phyloP scores from a whole-genome alignment of 2,797 vertebrate genomes.

The Knipowitschia caucasica region DNA sequence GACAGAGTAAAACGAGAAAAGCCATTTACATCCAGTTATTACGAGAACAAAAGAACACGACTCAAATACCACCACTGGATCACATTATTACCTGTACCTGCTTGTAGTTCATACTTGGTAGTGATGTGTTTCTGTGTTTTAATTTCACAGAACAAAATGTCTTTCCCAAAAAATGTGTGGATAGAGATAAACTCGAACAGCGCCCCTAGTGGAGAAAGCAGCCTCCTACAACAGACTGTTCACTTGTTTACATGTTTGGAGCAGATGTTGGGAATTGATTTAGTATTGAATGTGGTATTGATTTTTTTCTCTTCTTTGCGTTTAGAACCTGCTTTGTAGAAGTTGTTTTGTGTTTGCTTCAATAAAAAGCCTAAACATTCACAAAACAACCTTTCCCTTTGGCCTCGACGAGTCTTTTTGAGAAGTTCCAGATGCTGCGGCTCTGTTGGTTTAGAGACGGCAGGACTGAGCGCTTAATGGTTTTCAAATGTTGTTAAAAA shows the following conservation, averaged over 20 bases:
- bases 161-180: conserved; percentile 14
- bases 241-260: conserved; percentile 20
- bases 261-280: conserved; percentile 21
- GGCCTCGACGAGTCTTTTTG: conserved; percentile 45
- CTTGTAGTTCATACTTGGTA: not conserved
- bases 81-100: not conserved
- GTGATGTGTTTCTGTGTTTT: conserved; percentile 27
- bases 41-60: no score
- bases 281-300: conserved; percentile 5
- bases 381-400: conserved; percentile 20
- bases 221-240: conserved; percentile 26
- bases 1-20: no score
- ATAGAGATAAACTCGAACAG: conserved; percentile 44
- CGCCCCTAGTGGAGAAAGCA: conserved; percentile 33
- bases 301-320: conserved; percentile 24
- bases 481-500: conserved; percentile 48
- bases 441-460: conserved; percentile 33
- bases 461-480: conserved; percentile 35
- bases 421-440: conserved; percentile 59
- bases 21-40: no score
- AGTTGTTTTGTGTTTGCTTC: conserved; percentile 53
- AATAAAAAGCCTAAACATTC: conserved; percentile 63
- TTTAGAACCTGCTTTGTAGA: conserved; percentile 45
- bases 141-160: not conserved
- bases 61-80: no score